A percentile compares a stretch with the other conserved stretches of the same genome.
phyloP scores from a whole-genome alignment of 2,888 invertebrate species.

The Limnephilus rhombicus region DNA sequence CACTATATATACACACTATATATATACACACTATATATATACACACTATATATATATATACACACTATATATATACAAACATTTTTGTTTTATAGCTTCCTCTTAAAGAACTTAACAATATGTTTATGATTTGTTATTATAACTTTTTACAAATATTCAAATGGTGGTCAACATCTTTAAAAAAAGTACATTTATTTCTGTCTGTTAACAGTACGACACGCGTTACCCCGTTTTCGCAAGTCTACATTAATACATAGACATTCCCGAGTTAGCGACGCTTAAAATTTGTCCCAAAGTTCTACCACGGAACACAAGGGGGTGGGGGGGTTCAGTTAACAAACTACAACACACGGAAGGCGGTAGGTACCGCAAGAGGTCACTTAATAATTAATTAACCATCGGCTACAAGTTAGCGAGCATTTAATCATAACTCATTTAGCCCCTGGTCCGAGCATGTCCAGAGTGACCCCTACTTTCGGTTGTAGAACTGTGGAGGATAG shows the following conservation, averaged over 20 bases:
- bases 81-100: too few relatives aligned
- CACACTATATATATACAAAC: too few relatives aligned
- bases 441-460: neutral
- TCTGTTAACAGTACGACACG: neutral
- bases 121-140: neutral
- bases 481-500: neutral
- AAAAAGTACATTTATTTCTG: neutral
- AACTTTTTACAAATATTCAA: neutral
- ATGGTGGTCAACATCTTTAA: neutral
- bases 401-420: slow-evolving; percentile 38
- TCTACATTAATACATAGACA: slow-evolving; percentile 5
- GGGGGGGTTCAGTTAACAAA: slow-evolving; percentile 24
- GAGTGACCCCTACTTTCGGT: neutral
- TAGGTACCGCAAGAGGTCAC: slow-evolving; percentile 36
- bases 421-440: slow-evolving; percentile 41
- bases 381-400: slow-evolving; percentile 51
- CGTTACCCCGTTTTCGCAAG: neutral
- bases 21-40: too few relatives aligned
- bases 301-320: neutral
- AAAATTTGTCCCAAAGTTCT: slow-evolving; percentile 32
- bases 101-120: too few relatives aligned
- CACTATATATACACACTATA: too few relatives aligned
- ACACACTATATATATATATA: too few relatives aligned
- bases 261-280: slow-evolving; percentile 19
- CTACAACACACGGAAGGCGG: slow-evolving; percentile 14